Evolutionary conservation across 2,113 vertebrate genomes (phyloP), one percentile per base, ranked within the genome.

Genomic region (Perca flavescens): DNA sequence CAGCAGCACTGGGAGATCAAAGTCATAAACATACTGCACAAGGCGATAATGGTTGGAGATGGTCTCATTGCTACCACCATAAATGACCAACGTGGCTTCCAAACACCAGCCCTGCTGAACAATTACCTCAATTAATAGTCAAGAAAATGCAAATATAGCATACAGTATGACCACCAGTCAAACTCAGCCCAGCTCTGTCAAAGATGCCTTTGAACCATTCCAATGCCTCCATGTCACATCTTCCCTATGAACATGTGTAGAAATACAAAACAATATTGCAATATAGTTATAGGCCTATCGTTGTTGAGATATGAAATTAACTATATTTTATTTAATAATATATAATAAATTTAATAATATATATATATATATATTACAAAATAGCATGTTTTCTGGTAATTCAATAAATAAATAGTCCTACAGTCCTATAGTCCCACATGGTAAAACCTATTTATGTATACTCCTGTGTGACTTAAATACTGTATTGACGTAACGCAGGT

Each of bases 1-100:
- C 69, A 40, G 60, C 77, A 63, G 79, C 75, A 25, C 66, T 31
- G 50, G 2, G 19, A 12, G 58, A 82, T 88, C 62, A 82, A 73
- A 54, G 8, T 77, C 76, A 81, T 28, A 17, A 56, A 69, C 69
- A 68, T 43, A 66, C 31, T 67, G 43, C 70, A 72, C 0, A 2
- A 63, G 85, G 63, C 11, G 6, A 61, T 66, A 58, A 86, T 56
- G 53, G 28, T 52, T 9, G 3, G 49, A 46, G 54, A 58, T 16
- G 9, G 31, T 73, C 36, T 49, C 52, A 56, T 50, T 54, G 61
- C 34, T 14, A 21, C 22, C 21, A 43, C 73, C 19, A 49, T 17
- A 4, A 25, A 62, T 21, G 46, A 72, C 56, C 65, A 36, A 58
- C 54, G 43, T 19, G n/a, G 74, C 22, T 60, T 16, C 46, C 58